These are phyloP conservation scores for Homarus gammarus DNA, from an alignment of 2,888 invertebrate species.

Conservation along the genomic window DNA sequence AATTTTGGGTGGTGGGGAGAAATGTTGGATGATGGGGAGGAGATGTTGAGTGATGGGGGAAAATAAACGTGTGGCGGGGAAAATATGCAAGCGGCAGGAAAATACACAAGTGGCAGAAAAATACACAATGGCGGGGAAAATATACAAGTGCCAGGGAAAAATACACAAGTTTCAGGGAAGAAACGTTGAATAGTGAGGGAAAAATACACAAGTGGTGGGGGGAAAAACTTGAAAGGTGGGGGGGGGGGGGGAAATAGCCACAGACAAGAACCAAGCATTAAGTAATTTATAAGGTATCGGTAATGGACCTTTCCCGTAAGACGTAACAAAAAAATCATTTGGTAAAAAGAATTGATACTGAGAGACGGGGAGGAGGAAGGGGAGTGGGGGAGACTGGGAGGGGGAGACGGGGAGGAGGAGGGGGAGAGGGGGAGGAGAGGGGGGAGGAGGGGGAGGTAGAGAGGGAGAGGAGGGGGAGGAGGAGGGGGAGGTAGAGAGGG, in stretches of 20 bases:
- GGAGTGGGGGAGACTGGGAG: slow-evolving; percentile 5
- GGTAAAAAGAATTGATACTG: too few relatives aligned
- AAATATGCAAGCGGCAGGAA: too few relatives aligned
- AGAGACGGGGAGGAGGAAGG: slow-evolving; percentile 10
- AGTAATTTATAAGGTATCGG: neutral
- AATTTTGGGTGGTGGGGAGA: neutral
- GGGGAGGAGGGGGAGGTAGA: slow-evolving; percentile 11
- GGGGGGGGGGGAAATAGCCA: neutral
- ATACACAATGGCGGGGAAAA: too few relatives aligned
- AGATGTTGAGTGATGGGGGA: neutral
- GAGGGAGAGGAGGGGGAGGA: slow-evolving; percentile 15
- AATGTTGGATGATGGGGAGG: neutral
- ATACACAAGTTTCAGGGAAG: too few relatives aligned
- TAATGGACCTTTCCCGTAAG: neutral
- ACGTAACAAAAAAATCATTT: too few relatives aligned
- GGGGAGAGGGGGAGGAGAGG: slow-evolving; percentile 19
- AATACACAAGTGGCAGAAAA: too few relatives aligned
- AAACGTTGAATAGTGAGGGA: too few relatives aligned
- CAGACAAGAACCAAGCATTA: neutral
- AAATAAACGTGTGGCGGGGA: neutral
- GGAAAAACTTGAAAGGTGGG: too few relatives aligned
- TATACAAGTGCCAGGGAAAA: too few relatives aligned
- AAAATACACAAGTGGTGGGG: too few relatives aligned
- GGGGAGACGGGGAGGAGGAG: neutral
- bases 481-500: slow-evolving; percentile 12